Conservation (phyloP, 2,888 invertebrate genomes). For the Autographa gamma region DNA sequence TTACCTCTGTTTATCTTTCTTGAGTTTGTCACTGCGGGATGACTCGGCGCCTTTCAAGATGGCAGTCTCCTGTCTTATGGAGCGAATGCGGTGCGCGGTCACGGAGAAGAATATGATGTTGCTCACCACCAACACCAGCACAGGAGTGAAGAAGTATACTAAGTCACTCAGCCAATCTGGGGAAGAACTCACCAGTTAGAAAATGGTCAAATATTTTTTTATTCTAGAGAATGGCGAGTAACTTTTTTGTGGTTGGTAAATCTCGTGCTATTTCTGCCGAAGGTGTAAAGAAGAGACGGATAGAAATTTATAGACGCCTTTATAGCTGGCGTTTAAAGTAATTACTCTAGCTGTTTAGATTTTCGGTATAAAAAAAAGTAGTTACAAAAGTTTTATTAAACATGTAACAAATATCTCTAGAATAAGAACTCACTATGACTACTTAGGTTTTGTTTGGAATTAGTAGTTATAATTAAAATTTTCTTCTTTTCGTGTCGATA, state of each 20-base stretch:
- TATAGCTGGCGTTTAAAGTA: too few species aligned
- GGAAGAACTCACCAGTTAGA: neutral
- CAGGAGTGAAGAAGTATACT: constrained; percentile 92
- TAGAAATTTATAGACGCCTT: too few species aligned
- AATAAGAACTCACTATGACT: too few species aligned
- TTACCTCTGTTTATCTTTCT: constrained; percentile 90
- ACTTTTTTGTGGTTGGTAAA: too few species aligned
- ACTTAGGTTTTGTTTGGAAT: neutral
- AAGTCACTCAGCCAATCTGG: constrained; percentile 88
- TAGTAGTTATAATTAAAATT: neutral
- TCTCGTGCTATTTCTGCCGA: too few species aligned
- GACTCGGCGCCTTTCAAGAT: constrained; percentile 91
- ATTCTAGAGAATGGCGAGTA: too few species aligned
- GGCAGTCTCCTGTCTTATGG: constrained; percentile 91
- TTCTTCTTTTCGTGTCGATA: neutral
- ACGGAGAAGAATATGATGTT: constrained; percentile 91
- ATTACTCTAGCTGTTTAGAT: too few species aligned
- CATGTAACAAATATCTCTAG: too few species aligned
- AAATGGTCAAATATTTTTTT: too few species aligned
- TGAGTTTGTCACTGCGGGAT: constrained; percentile 88
- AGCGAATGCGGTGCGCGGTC: constrained; percentile 91
- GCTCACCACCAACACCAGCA: constrained; percentile 90
- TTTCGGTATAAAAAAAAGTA: too few species aligned
- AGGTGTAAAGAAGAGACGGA: too few species aligned
- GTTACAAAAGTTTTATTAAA: too few species aligned